Evolutionary conservation across 2,888 invertebrate genomes (phyloP), one percentile per base, ranked within the genome.

Genomic region (Oscheius sp.): DNA sequence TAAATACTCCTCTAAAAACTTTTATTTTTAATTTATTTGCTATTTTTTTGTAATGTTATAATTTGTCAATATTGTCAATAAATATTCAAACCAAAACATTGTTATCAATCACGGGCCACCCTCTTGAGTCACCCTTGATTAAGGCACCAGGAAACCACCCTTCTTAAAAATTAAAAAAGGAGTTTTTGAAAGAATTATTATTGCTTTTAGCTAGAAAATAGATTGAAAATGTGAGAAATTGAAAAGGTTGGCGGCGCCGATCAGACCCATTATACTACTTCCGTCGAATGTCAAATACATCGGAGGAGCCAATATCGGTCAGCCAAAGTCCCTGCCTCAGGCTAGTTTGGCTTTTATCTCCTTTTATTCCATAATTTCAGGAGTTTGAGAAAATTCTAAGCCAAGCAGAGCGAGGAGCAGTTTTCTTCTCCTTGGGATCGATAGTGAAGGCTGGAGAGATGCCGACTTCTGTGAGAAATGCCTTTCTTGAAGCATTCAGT

Each of bases 241-340:
- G 27, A 73, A 73, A 50, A 71, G 71, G 37, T 71, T 73, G 25
- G 71, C 73, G 10, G 73, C 71, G 39, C 64, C 73, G 12, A 50
- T 69, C 1, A 52, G 73, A 5, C 69, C 73, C 15, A n/a, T n/a
- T n/a, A n/a, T n/a, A n/a, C n/a, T n/a, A 12, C 58, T 70, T 12
- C n/a, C 66, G 0, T 58, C 48, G 20, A 61, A 33, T 20, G 39
- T 73, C 15, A 68, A 66, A 61, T 63, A 69, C 17, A 66, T 73
- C 27, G 73, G 73, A 15, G 71, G 71, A 29, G 64, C 57, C 25
- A 71, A 65, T 20, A 71, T 52, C n/a, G 20, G 17, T 12, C 17
- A 61, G 12, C 69, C 69, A 4, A 31, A 69, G 45, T 17, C 33
- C 5, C 27, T 73, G 10, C 48, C 34, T 6, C 12, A 31, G 27